Evolutionary conservation across 2,888 invertebrate species (phyloP).

Genomic region (Cheilosia pagana): DNA sequence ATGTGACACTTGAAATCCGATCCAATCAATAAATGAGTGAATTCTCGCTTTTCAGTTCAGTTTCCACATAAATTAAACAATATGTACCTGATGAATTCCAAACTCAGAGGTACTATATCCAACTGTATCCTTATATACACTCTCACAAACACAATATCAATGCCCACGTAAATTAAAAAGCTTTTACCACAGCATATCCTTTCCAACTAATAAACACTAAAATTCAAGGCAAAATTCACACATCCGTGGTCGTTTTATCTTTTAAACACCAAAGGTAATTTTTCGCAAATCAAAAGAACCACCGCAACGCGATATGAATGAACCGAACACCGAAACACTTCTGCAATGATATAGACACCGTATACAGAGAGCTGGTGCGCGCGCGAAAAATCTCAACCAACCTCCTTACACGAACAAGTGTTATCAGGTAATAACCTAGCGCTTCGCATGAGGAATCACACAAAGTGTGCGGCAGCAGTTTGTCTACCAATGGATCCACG

Average conservation of each 20-base stretch:
- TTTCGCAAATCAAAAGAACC: neutral
- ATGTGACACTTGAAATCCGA: slow-evolving; percentile 3
- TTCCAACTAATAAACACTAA: neutral
- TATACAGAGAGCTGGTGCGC: neutral
- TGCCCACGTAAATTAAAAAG: neutral
- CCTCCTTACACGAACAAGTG: slow-evolving; percentile 64
- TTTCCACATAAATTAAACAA: neutral
- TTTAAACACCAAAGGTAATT: neutral
- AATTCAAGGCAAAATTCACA: neutral
- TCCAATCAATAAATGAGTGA: neutral
- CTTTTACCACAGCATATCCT: slow-evolving; percentile 14
- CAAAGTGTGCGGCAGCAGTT: slow-evolving; percentile 45
- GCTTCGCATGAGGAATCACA: slow-evolving; percentile 55
- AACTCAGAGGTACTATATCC: neutral
- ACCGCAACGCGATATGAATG: slow-evolving; percentile 12
- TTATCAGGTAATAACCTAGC: slow-evolving; percentile 71
- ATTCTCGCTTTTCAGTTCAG: slow-evolving; percentile 9
- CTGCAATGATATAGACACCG: slow-evolving; percentile 17
- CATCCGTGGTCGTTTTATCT: neutral
- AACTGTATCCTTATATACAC: slow-evolving; percentile 9
- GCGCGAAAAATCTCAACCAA: slow-evolving; percentile 59
- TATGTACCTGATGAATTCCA: slow-evolving; percentile 29
- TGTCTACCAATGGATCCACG: slow-evolving; percentile 30
- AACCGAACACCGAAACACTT: slow-evolving; percentile 29
- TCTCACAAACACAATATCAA: neutral